phyloP scores from a whole-genome alignment of 2,113 vertebrate species.

The Dromas ardeola region DNA sequence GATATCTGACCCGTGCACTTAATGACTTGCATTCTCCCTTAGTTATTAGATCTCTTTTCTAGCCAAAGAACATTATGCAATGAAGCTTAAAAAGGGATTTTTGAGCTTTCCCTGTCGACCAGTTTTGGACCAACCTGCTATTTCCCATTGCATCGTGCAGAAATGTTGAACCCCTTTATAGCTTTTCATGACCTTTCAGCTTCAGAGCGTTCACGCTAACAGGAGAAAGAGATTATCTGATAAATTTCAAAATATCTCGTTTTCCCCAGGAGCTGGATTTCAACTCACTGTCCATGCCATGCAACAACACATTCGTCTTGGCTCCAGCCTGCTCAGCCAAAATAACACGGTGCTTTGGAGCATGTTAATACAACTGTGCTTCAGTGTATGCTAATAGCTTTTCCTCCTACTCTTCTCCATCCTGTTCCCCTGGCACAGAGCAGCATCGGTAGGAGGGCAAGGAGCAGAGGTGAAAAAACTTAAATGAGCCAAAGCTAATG shows the following conservation, averaged over 20 bases:
- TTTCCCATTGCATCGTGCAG: neutral
- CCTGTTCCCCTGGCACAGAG: neutral
- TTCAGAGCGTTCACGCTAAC: neutral
- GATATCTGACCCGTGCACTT: neutral
- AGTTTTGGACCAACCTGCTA: neutral
- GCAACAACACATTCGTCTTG: neutral
- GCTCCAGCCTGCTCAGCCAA: neutral
- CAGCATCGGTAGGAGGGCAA: neutral
- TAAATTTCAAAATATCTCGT: neutral
- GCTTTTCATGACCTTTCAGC: neutral
- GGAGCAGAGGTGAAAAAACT: constrained; percentile 33
- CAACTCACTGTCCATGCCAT: neutral
- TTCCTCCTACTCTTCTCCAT: constrained; percentile 31
- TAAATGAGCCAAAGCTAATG: constrained; percentile 35
- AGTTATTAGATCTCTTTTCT: neutral
- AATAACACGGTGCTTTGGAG: neutral
- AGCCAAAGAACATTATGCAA: neutral
- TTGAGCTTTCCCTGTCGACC: neutral
- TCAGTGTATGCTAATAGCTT: neutral
- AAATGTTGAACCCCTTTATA: neutral
- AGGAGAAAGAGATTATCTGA: neutral
- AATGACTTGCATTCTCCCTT: neutral
- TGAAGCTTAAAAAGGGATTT: neutral
- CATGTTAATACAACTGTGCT: neutral
- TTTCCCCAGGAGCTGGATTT: neutral